phyloP scores from a whole-genome alignment of 2,888 invertebrate genomes.

The Hirudinaria manillensis region DNA sequence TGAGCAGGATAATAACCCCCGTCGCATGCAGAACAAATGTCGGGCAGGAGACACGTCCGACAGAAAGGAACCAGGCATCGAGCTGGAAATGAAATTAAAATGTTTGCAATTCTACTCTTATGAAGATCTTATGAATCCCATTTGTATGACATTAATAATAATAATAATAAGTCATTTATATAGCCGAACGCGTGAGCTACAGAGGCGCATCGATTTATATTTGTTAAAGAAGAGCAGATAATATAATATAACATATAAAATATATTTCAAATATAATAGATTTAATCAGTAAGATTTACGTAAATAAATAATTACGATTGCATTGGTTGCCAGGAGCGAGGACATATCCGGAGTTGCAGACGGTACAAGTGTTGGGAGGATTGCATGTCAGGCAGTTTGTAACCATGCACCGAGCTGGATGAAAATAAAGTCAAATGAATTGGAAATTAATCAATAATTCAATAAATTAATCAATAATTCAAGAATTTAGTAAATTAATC shows the following conservation, averaged over 20 bases:
- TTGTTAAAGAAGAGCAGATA: too few species aligned
- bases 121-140: background rate
- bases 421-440: background rate
- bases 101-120: background rate
- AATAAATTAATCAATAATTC: too few species aligned
- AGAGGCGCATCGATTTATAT: too few species aligned
- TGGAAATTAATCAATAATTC: too few species aligned
- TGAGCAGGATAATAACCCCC: background rate
- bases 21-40: background rate
- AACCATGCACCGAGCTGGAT: background rate
- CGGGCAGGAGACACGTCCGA: background rate
- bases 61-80: conserved; percentile 2
- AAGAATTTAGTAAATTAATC: too few species aligned
- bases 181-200: background rate
- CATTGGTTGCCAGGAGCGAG: background rate
- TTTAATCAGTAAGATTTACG: too few species aligned
- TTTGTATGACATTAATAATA: background rate
- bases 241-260: too few species aligned
- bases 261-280: too few species aligned
- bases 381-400: conserved; percentile 14
- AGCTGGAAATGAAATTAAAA: background rate
- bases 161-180: too few species aligned
- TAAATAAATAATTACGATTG: background rate
- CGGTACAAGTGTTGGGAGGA: background rate
- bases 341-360: background rate